phyloP scores from a whole-genome alignment of 1,140 invertebrate genomes.

The Piezodorus guildinii region DNA sequence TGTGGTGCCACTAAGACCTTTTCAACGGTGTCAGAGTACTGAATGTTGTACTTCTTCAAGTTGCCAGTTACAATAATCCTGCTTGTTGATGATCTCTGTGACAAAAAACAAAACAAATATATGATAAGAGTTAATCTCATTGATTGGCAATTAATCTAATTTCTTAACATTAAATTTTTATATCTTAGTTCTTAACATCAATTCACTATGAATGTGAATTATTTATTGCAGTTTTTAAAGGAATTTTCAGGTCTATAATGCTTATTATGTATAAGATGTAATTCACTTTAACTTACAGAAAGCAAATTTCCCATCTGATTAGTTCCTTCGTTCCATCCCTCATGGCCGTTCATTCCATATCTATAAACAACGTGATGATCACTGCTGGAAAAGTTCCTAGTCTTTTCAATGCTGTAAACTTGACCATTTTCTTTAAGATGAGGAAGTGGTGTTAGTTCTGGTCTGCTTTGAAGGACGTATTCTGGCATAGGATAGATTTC shows the following conservation, averaged over 20 bases:
- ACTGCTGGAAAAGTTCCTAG: conserved; percentile 50
- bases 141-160: too few relatives aligned
- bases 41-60: conserved; percentile 44
- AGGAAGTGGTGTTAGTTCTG: conserved; percentile 40
- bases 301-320: conserved; percentile 45
- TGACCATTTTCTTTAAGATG: conserved; percentile 36
- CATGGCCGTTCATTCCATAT: conserved; percentile 42
- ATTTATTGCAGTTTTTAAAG: too few relatives aligned
- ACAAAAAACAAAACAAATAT: conserved; percentile 20
- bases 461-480: conserved; percentile 35
- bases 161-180: too few relatives aligned
- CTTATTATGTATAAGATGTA: neutral
- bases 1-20: conserved; percentile 43
- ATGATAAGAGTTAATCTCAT: too few relatives aligned
- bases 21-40: conserved; percentile 47
- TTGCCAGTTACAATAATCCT: conserved; percentile 42
- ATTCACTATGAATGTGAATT: too few relatives aligned
- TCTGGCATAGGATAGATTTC: conserved; percentile 45
- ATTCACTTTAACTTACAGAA: conserved; percentile 33
- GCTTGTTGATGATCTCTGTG: conserved; percentile 39
- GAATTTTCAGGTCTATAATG: too few relatives aligned
- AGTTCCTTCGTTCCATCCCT: conserved; percentile 41
- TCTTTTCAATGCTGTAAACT: conserved; percentile 50
- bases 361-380: conserved; percentile 45
- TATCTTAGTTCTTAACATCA: too few relatives aligned